phyloP scores from a whole-genome alignment of 2,797 vertebrate species.

The Gymnoscopelus microlampas region DNA sequence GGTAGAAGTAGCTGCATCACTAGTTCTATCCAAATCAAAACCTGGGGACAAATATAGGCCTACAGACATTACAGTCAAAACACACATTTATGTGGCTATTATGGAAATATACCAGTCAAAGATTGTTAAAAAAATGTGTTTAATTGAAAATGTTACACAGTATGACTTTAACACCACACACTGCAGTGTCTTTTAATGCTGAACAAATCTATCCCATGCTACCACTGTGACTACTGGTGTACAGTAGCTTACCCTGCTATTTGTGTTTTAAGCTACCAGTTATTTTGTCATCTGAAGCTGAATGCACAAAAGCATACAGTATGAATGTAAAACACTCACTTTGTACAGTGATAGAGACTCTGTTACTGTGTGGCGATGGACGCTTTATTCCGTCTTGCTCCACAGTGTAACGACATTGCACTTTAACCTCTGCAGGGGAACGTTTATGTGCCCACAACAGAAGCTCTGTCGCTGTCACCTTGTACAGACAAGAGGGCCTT shows the following conservation, averaged over 20 bases:
- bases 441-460: neutral
- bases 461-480: constrained; percentile 42
- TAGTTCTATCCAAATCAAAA: neutral
- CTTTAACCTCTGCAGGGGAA: constrained; percentile 18
- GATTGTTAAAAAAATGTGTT: too few species aligned
- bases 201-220: too few species aligned
- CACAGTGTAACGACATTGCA: constrained; percentile 28
- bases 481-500: neutral
- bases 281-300: neutral
- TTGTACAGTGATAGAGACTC: constrained; percentile 14
- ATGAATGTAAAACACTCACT: constrained; percentile 9
- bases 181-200: too few species aligned
- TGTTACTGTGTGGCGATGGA: neutral
- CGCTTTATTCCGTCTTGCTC: accelerated
- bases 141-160: too few species aligned
- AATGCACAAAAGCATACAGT: neutral
- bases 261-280: too few species aligned
- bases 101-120: too few species aligned
- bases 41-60: neutral
- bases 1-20: neutral
- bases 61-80: neutral
- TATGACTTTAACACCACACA: too few species aligned
- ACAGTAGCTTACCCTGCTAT: neutral
- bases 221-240: too few species aligned
- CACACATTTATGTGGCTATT: too few species aligned